Base-by-base conservation (phyloP, 1,140 invertebrate genomes). In the Aphaenogaster rudis region DNA sequence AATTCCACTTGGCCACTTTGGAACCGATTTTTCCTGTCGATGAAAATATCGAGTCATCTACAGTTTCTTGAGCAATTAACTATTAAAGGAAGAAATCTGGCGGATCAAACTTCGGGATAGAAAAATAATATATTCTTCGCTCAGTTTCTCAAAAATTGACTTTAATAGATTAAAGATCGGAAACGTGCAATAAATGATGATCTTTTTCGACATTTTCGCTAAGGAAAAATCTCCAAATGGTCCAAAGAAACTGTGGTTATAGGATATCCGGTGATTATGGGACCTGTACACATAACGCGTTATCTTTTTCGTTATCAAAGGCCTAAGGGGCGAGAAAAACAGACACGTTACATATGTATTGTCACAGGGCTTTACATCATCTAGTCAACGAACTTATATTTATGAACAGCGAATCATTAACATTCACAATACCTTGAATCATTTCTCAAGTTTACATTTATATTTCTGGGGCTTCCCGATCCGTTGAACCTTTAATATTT, bases 321-420 rank as follows among this genome's bases (percentile, higher is more conserved):
- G 89, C 85, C 89, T 90, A 89, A 87, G 2, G 17, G 69, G 17
- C 57, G 59, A 74, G 72, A 59, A 87, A 50, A 42, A 48, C 21
- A 54, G 1, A 61, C 11, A 81, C 67, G 69, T 39, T 15, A 66
- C 13, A 64, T 57, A 77, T 33, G 33, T 39, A 77, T 57, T 36
- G 33, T 86, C 2, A 54, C 52, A 69, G 42, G 59, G 61, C 57
- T 71, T 89, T 78, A 82, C 86, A 59, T 86, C 72, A 90, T 90
- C 86, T 90, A 90, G 88, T 90, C 88, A 90, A 90, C 89, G 89
- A 90, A 90, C 52, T 81, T 82, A 64, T 39, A 69, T 88, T 69
- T 50, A 69, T 8, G 13, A 50, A 69, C 42, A 76, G 67, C 54
- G 66, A 74, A 39, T 33, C 17, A 72, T 59, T 33, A 66, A 77